phyloP scores from a whole-genome alignment of 2,888 invertebrate genomes.

The Orthonychiurus folsomi region DNA sequence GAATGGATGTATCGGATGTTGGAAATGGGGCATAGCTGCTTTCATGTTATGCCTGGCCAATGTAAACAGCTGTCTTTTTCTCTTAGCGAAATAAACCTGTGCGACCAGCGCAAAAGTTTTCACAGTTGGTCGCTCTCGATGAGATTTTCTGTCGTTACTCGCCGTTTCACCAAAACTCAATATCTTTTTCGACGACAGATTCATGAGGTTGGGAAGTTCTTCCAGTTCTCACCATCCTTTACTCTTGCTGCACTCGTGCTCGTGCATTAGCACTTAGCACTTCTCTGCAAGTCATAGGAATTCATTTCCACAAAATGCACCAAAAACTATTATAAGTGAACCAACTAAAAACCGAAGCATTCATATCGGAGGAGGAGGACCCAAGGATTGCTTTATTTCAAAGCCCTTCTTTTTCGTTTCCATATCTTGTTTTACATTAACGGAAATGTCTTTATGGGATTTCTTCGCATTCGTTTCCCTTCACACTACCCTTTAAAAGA shows the following conservation, averaged over 20 bases:
- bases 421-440: no score
- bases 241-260: background rate
- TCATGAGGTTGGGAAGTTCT: slow-evolving; percentile 29
- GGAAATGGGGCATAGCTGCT: background rate
- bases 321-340: no score
- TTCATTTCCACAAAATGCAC: no score
- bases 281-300: no score
- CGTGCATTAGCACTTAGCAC: no score
- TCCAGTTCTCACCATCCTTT: background rate
- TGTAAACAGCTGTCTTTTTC: slow-evolving; percentile 22
- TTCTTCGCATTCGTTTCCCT: no score
- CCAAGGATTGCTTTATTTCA: no score
- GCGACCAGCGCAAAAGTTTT: slow-evolving; percentile 34
- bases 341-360: no score
- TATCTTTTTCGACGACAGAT: slow-evolving; percentile 38
- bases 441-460: no score
- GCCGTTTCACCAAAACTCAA: slow-evolving; percentile 25
- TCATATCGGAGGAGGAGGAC: no score
- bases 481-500: no score
- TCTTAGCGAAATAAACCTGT: slow-evolving; percentile 24
- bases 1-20: background rate
- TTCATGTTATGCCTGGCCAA: slow-evolving; percentile 11
- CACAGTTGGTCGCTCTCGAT: slow-evolving; percentile 38
- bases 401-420: no score
- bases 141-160: slow-evolving; percentile 39